phyloP scores from a whole-genome alignment of 1,140 invertebrate genomes.

The Caenorhabditis briggsae region DNA sequence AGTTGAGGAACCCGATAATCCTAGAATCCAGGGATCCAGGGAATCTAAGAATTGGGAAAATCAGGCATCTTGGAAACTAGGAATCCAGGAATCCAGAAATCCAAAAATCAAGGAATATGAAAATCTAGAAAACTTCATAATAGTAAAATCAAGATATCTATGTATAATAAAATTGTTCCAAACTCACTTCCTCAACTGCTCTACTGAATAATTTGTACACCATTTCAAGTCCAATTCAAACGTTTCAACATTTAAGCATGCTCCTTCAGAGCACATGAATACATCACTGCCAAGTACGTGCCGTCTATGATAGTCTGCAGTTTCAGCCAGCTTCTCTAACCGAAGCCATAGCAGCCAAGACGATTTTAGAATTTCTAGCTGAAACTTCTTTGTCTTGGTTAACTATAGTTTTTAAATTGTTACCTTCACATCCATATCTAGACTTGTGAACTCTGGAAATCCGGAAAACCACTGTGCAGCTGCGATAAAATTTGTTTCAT shows the following conservation, averaged over 20 bases:
- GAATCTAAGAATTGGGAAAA: no score
- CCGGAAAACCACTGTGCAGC: neutral
- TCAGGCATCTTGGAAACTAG: no score
- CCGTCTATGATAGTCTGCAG: constrained; percentile 2
- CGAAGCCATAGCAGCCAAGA: neutral
- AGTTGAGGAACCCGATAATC: no score
- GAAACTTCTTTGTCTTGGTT: neutral
- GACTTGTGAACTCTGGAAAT: neutral
- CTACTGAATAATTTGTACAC: constrained; percentile 18
- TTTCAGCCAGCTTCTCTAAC: neutral
- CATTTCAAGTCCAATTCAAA: constrained; percentile 1
- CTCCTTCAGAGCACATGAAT: neutral
- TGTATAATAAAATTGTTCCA: no score
- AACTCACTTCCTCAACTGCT: constrained; percentile 28
- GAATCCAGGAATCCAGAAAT: no score
- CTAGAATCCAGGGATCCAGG: no score
- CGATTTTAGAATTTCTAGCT: neutral
- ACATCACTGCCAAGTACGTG: neutral
- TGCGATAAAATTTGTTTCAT: neutral
- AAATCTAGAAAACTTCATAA: no score
- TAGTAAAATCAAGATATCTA: neutral
- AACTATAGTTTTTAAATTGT: neutral
- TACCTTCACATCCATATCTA: neutral
- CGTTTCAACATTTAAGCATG: neutral
- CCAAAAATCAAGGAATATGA: no score